phyloP scores from a whole-genome alignment of 2,113 vertebrate genomes.

The Ailuropoda melanoleuca region DNA sequence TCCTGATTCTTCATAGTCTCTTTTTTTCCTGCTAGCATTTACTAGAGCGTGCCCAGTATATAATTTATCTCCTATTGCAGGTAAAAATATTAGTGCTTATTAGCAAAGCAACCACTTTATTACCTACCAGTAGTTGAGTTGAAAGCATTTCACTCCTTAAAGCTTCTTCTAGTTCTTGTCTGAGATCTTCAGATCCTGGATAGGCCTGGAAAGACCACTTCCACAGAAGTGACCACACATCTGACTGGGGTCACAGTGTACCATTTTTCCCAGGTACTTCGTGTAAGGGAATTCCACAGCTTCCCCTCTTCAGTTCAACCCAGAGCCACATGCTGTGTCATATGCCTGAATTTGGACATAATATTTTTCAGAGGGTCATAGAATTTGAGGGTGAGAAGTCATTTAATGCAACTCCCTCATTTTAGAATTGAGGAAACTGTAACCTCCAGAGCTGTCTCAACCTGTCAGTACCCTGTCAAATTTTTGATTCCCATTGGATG shows the following conservation, averaged over 20 bases:
- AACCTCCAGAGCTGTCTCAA: background rate
- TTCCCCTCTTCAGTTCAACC: background rate
- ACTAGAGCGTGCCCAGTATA: background rate
- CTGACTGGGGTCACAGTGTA: background rate
- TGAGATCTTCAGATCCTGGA: background rate
- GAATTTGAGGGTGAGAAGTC: background rate
- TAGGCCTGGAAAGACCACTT: background rate
- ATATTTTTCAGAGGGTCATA: background rate
- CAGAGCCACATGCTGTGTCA: background rate
- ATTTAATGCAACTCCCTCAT: background rate
- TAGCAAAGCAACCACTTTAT: background rate
- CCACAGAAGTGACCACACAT: background rate
- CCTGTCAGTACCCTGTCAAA: background rate
- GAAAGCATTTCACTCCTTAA: background rate
- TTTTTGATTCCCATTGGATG: background rate
- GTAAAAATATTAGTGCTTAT: background rate
- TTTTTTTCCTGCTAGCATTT: background rate
- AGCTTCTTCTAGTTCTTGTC: background rate
- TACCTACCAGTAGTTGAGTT: background rate
- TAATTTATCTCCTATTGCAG: background rate
- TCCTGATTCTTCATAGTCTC: background rate
- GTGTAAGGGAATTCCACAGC: background rate
- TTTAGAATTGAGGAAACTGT: background rate
- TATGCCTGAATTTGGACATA: background rate
- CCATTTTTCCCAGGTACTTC: background rate